Conservation (phyloP, 2,797 vertebrate genomes). For the Sebastes kiyomatsui region DNA sequence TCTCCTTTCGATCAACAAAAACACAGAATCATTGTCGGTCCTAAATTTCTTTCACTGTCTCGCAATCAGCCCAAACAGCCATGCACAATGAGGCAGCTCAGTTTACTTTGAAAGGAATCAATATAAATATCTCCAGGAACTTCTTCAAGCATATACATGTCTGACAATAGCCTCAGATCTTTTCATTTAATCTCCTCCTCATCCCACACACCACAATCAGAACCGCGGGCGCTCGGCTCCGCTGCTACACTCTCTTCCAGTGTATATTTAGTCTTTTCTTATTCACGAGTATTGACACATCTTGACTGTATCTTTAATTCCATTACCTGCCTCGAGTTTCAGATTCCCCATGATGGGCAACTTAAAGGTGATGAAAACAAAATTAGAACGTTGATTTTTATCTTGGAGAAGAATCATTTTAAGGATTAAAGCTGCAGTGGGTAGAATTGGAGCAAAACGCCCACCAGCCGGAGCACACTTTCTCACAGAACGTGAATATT, state of each 20-base stretch:
- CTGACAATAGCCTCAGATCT: conserved; percentile 39
- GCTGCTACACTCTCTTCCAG: conserved; percentile 1
- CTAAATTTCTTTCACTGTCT: conserved; percentile 4
- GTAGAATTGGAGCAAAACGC: no score
- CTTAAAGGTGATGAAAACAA: background rate
- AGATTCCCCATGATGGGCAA: background rate
- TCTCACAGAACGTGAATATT: no score
- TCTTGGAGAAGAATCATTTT: background rate
- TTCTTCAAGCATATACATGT: conserved; percentile 30
- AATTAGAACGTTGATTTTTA: background rate
- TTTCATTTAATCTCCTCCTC: conserved; percentile 43
- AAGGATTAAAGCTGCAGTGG: background rate
- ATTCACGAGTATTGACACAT: conserved; percentile 5
- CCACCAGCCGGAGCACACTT: no score
- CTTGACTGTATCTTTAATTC: conserved; percentile 4
- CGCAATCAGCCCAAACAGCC: conserved; percentile 15
- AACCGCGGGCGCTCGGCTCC: conserved; percentile 7
- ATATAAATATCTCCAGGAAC: conserved; percentile 48
- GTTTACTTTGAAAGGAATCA: conserved; percentile 34
- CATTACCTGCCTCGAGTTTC: conserved; percentile 5
- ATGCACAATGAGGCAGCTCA: conserved; percentile 22
- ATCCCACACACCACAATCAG: conserved; percentile 31
- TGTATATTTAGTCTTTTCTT: background rate
- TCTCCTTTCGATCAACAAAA: conserved; percentile 14
- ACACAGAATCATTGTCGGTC: background rate